These are phyloP conservation scores for Dendrophyllia cribrosa DNA, from an alignment of 64 coral and sea anemone genomes.

Conservation along the genomic window DNA sequence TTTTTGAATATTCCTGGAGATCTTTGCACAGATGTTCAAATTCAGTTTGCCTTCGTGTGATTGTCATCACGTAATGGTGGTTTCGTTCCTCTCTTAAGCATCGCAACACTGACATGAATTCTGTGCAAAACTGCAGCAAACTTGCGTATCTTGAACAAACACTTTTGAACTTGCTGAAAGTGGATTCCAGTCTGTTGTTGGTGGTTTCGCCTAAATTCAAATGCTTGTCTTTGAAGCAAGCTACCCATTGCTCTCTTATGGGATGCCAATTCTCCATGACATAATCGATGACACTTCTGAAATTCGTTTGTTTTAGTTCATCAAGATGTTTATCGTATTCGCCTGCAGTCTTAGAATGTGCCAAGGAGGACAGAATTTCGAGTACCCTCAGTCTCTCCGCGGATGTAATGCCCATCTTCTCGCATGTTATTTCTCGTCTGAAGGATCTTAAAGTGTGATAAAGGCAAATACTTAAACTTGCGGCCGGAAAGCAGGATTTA, in stretches of 20 bases:
- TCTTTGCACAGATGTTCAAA: too few relatives aligned
- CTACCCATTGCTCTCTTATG: slow-evolving; percentile 71
- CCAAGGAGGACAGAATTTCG: slow-evolving; percentile 51
- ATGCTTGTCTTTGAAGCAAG: slow-evolving; percentile 66
- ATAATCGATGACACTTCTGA: slow-evolving; percentile 55
- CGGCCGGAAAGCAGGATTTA: too few relatives aligned
- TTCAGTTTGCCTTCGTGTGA: too few relatives aligned
- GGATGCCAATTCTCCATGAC: slow-evolving; percentile 56
- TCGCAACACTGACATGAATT: slow-evolving; percentile 74
- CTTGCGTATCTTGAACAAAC: slow-evolving; percentile 61
- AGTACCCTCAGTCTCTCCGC: too few relatives aligned
- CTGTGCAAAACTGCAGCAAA: slow-evolving; percentile 68
- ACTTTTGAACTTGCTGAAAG: slow-evolving; percentile 72
- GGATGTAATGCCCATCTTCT: too few relatives aligned
- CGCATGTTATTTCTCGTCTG: too few relatives aligned
- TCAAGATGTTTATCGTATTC: slow-evolving; percentile 54
- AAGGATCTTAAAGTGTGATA: too few relatives aligned
- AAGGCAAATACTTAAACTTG: too few relatives aligned
- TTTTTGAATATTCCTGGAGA: too few relatives aligned
- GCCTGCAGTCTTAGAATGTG: slow-evolving; percentile 51
- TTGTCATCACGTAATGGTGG: too few relatives aligned
- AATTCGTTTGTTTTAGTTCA: neutral
- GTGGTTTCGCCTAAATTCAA: slow-evolving; percentile 65
- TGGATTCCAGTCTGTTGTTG: slow-evolving; percentile 57
- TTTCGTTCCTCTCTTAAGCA: too few relatives aligned